Base-by-base conservation (phyloP, 2,113 vertebrate genomes). In the Athene cunicularia region DNA sequence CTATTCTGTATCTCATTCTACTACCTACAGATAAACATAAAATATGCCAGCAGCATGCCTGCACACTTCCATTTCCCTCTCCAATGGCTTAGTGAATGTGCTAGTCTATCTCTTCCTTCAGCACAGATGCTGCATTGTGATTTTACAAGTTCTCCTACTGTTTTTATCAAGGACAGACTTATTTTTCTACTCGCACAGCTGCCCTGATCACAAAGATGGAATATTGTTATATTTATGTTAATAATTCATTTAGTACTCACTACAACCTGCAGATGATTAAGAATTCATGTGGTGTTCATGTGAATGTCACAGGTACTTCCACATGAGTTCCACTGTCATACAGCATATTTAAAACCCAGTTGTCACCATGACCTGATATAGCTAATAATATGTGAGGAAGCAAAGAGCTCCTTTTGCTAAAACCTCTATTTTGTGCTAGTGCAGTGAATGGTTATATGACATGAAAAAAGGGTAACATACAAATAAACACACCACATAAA, bases 231-330 rank as follows among this genome's bases (percentile, higher is more conserved):
- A 80, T 82, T 88, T 85, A 67, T 63, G 82, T 92, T 77, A 87
- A 88, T 88, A 91, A 91, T 84, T 92, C 58, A 82, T 83, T 91
- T 66, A 87, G 37, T 41, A 91, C 86, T 91, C 91, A 67, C 22
- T 80, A 43, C 37, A 93, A 91, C 27, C 24, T 79, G 49, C 26
- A 86, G 47, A 52, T 64, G 73, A 83, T 90, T 90, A 88, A 86
- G 53, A 92, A 96, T 94, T 89, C 60, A 75, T 17, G 43, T 50
- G 20, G 13, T 39, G 59, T 79, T 92, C 93, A 55, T 8, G 4
- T 59, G 75, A 94, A 80, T 68, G 22, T 59, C 93, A 91, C 56
- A 90, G 89, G 58, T 75, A 80, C n/a, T 93, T 93, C 76, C 88
- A 82, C 28, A 68, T 26, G 37, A 90, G 11, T 45, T 92, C 53